These are phyloP conservation scores for Lamprologus lemairii DNA, from an alignment of 2,113 vertebrate species.

Conservation along the genomic window DNA sequence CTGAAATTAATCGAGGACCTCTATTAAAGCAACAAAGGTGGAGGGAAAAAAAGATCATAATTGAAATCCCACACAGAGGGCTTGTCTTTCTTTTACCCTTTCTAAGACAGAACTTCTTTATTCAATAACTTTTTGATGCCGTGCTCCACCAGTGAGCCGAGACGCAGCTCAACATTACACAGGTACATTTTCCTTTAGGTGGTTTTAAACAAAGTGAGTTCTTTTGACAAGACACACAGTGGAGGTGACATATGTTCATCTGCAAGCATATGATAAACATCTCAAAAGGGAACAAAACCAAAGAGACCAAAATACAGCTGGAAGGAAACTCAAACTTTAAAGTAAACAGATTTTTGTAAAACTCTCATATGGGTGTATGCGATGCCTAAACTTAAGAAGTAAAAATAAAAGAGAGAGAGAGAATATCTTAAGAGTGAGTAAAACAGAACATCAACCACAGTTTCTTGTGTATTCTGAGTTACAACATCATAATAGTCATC, in stretches of 20 bases:
- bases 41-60: slow-evolving; percentile 32
- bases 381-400: not conserved
- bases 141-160: not conserved
- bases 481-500: not conserved
- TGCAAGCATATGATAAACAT: slow-evolving; percentile 18
- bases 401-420: not conserved
- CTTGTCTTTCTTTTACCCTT: slow-evolving; percentile 27
- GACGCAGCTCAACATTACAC: not conserved
- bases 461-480: not conserved
- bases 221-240: slow-evolving; percentile 20
- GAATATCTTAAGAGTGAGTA: not conserved
- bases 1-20: slow-evolving; percentile 57
- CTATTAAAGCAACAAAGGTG: slow-evolving; percentile 60
- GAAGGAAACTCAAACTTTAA: not conserved
- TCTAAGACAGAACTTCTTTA: slow-evolving; percentile 22
- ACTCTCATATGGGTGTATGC: not conserved
- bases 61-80: slow-evolving; percentile 51
- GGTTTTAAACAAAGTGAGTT: not conserved
- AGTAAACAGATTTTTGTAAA: slow-evolving; percentile 8
- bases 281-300: slow-evolving; percentile 9
- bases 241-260: slow-evolving; percentile 26
- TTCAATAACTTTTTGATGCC: slow-evolving; percentile 24
- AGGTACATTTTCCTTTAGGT: not conserved
- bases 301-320: slow-evolving; percentile 10
- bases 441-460: not conserved